Base-by-base conservation (phyloP, 2,113 vertebrate species). In the Silurus asotus region DNA sequence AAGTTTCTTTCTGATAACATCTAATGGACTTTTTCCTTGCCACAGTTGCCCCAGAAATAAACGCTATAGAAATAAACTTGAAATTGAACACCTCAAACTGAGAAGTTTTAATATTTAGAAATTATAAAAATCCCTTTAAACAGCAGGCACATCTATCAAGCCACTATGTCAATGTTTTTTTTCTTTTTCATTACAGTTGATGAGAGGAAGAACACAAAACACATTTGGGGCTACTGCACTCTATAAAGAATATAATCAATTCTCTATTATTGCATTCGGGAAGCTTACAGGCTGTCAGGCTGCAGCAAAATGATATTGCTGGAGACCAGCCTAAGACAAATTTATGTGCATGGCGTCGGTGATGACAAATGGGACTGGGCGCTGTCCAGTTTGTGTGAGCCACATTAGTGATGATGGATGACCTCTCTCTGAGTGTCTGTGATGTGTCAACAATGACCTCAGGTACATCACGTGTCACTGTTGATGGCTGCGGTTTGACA, bases 191-290 rank as follows among this genome's bases (percentile, higher is more conserved):
- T 94, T 93, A 93, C 58, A 28, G 74, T 88, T 87, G 91, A 92
- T 93, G 89, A 92, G 89, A 90, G 88, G 90, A 90, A 88, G 89
- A 93, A 93, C 77, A 92, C 92, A 94, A 93, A 93, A 92, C 91
- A 85, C 90, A 86, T 87, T 89, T 86, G 64, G 89, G 90, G 90
- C 88, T 90, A 78, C 88, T 89, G 20, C 14, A 84, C 90, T 91
- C 92, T 90, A 91, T 89, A 92, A 80, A 92, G 92, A 93, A 95
- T 93, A 93, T 92, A 93, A 94, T 94, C 93, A 93, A 92, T 94
- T 94, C 93, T 92, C 91, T 91, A 92, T 94, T 94, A 94, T 94
- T 93, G 91, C 92, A 86, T 90, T 91, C 90, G 86, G 62, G 82
- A 90, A 90, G 92, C 93, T 94, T 85, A 91, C 91, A 91, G 93